Percentiles rank a stretch among this genome's conserved stretches.
phyloP scores from a whole-genome alignment of 2,797 vertebrate species.

The Neosalanx taihuensis region DNA sequence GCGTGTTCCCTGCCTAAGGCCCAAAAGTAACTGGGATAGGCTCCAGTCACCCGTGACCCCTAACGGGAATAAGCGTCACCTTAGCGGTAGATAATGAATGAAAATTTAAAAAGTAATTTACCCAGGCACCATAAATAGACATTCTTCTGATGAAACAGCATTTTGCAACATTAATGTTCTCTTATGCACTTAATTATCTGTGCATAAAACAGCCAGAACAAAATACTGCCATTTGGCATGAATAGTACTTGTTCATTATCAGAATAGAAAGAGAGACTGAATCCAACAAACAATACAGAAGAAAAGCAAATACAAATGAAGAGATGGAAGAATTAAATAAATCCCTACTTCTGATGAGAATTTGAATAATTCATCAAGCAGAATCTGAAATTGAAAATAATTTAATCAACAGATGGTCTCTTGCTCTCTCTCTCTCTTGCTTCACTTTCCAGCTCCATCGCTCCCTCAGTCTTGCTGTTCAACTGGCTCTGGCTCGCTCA shows the following conservation, averaged over 20 bases:
- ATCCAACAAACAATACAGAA: conserved; percentile 13
- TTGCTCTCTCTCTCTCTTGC: conserved; percentile 1
- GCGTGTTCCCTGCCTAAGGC: no score
- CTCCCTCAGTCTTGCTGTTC: conserved; percentile 3
- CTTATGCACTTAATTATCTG: conserved; percentile 2
- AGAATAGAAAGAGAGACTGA: conserved; percentile 5
- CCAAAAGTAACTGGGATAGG: no score
- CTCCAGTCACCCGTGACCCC: no score
- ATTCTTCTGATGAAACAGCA: conserved; percentile 1
- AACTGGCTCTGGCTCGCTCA: not conserved
- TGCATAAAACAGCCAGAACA: not conserved
- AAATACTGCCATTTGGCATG: conserved; percentile 9
- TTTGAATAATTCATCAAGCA: conserved; percentile 43
- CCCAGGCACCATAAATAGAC: not conserved
- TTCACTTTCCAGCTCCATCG: conserved; percentile 1
- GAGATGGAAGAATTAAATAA: not conserved
- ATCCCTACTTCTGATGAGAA: conserved; percentile 23
- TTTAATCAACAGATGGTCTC: conserved; percentile 40
- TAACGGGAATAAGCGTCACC: no score
- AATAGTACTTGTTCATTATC: conserved; percentile 15
- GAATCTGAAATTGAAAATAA: conserved; percentile 42
- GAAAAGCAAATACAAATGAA: not conserved
- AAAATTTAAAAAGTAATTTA: not conserved
- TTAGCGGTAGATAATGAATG: not conserved
- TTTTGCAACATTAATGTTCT: conserved; percentile 2